phyloP scores from a whole-genome alignment of 2,797 vertebrate species.

The Sciurus carolinensis region DNA sequence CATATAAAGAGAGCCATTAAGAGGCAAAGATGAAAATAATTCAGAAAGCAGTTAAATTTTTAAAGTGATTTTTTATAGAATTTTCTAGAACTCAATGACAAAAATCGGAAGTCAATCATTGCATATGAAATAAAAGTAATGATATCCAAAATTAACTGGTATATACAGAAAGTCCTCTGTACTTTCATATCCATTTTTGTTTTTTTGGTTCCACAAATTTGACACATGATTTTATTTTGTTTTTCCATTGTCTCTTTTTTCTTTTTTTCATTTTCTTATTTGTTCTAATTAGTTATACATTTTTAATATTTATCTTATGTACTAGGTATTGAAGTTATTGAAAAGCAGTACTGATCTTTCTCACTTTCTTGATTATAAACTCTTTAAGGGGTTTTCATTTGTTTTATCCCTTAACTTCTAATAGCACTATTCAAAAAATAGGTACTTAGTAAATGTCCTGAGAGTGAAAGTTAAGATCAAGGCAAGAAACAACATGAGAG shows the following conservation, averaged over 20 bases:
- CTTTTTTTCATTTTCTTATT: no score
- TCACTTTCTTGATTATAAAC: not conserved
- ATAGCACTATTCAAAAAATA: not conserved
- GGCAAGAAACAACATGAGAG: not conserved
- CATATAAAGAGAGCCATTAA: not conserved
- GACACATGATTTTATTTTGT: no score
- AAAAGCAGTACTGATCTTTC: not conserved
- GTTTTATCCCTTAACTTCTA: not conserved
- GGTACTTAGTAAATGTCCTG: not conserved
- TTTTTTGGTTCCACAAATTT: no score
- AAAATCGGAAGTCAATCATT: conserved; percentile 16
- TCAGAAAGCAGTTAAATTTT: not conserved
- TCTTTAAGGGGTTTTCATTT: conserved; percentile 6
- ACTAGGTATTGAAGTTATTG: not conserved
- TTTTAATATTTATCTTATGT: not conserved
- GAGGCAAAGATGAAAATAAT: not conserved
- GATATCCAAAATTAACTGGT: not conserved
- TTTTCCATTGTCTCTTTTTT: no score
- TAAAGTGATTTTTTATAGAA: not conserved
- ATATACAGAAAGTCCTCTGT: not conserved
- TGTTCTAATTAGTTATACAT: no score
- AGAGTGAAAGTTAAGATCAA: not conserved
- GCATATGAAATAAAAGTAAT: not conserved
- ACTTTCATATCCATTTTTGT: not conserved
- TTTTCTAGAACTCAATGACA: not conserved